Evolutionary conservation across 2,888 invertebrate species (phyloP).

Genomic region (Drosophila meridiana): DNA sequence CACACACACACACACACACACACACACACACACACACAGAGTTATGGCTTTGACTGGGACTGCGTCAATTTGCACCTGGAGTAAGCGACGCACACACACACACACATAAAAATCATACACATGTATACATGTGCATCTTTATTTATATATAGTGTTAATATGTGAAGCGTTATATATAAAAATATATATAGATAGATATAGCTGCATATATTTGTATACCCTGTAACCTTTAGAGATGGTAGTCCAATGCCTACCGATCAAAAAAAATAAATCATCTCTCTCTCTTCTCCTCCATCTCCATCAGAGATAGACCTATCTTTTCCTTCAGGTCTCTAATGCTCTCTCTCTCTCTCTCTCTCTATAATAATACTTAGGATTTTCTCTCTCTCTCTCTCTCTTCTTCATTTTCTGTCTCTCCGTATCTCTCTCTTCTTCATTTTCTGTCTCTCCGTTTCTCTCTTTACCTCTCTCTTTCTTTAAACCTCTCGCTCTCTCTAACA

Average conservation of each 20-base stretch:
- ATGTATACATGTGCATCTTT: background rate
- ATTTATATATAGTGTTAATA: background rate
- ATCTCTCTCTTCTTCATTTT: background rate
- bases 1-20: background rate
- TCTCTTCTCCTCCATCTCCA: background rate
- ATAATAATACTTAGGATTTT: too few relatives aligned
- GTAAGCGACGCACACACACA: background rate
- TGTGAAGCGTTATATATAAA: background rate
- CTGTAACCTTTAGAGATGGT: background rate
- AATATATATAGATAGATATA: background rate
- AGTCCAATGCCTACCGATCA: background rate
- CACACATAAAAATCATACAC: background rate
- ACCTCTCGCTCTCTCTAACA: too few relatives aligned
- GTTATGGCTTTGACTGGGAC: conserved; percentile 25
- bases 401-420: background rate
- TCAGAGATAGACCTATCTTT: too few relatives aligned
- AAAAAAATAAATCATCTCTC: background rate
- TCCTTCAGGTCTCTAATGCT: background rate
- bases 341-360: background rate
- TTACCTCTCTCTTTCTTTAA: too few relatives aligned
- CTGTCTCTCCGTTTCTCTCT: background rate
- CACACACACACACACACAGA: background rate
- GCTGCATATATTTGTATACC: background rate
- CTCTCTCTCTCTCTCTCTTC: background rate
- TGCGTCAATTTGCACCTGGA: conserved; percentile 47